phyloP scores from a whole-genome alignment of 2,797 vertebrate genomes.

The Darevskia mixta region DNA sequence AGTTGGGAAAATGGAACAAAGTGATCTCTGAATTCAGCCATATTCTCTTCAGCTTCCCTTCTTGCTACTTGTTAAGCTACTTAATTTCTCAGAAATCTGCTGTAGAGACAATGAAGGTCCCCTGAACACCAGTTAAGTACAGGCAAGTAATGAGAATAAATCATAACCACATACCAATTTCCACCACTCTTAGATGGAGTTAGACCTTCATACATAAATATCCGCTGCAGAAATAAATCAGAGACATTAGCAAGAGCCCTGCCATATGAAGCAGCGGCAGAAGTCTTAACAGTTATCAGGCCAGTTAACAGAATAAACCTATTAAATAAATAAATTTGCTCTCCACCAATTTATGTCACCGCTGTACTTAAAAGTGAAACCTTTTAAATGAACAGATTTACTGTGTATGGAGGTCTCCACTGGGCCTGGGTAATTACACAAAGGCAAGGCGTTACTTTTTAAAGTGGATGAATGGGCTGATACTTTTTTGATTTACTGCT shows the following conservation, averaged over 20 bases:
- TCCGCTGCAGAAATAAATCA: slow-evolving; percentile 75
- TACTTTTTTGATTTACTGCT: slow-evolving; percentile 81
- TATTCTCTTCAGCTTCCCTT: slow-evolving; percentile 53
- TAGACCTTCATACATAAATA: slow-evolving; percentile 72
- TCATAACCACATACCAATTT: slow-evolving; percentile 68
- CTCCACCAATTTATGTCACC: slow-evolving; percentile 80
- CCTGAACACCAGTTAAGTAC: slow-evolving; percentile 74
- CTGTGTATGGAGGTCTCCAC: slow-evolving; percentile 75
- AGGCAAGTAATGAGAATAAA: slow-evolving; percentile 74
- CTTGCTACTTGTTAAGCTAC: slow-evolving; percentile 57
- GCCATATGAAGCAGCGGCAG: slow-evolving; percentile 73
- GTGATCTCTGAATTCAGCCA: no score
- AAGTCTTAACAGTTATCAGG: slow-evolving; percentile 71
- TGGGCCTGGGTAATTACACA: slow-evolving; percentile 79
- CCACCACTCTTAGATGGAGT: slow-evolving; percentile 61
- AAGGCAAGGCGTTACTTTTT: slow-evolving; percentile 80
- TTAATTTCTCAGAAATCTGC: slow-evolving; percentile 70
- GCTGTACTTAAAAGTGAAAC: slow-evolving; percentile 77
- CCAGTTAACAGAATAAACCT: slow-evolving; percentile 81
- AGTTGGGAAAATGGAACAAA: no score
- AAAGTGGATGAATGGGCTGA: slow-evolving; percentile 79
- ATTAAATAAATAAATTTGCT: slow-evolving; percentile 82
- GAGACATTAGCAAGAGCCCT: slow-evolving; percentile 69
- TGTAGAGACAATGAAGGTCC: slow-evolving; percentile 50
- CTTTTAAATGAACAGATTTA: slow-evolving; percentile 83